These are phyloP conservation scores for Onychomys torridus DNA, from an alignment of 2,797 vertebrate genomes.

Conservation along the genomic window DNA sequence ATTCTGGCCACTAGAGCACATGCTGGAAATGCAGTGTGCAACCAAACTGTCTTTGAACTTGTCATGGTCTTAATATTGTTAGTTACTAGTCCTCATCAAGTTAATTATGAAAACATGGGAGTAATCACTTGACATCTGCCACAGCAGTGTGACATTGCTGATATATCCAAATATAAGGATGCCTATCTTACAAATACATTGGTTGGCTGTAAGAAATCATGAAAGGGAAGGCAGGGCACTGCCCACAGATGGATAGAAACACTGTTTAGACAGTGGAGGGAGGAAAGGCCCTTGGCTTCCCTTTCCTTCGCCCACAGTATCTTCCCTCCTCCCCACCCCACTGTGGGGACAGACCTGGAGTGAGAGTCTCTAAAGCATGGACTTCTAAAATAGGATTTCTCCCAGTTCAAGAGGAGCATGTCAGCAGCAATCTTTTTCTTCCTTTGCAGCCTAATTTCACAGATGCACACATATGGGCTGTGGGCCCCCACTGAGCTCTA, in stretches of 20 bases:
- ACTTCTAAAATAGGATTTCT: not conserved
- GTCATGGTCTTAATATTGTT: not conserved
- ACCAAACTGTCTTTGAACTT: not conserved
- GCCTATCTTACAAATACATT: not conserved
- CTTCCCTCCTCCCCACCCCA: too few relatives aligned
- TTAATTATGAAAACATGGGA: not conserved
- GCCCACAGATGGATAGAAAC: not conserved
- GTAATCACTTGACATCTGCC: not conserved
- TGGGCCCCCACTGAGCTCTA: not conserved
- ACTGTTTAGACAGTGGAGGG: not conserved
- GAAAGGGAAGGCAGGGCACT: not conserved
- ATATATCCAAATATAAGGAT: not conserved
- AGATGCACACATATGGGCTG: not conserved
- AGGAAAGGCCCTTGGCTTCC: accelerated
- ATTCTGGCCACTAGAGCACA: not conserved
- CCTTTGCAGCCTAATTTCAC: not conserved
- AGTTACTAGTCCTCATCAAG: not conserved
- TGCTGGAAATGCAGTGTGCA: not conserved
- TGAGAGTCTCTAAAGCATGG: not conserved
- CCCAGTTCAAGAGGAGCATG: not conserved
- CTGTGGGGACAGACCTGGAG: not conserved
- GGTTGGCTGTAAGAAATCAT: not conserved
- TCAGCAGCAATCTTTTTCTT: not conserved
- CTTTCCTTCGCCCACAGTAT: not conserved
- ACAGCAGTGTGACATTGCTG: not conserved